These are phyloP conservation scores for Rhegmatorhina hoffmannsi DNA, from an alignment of 2,113 vertebrate genomes.

Conservation along the genomic window DNA sequence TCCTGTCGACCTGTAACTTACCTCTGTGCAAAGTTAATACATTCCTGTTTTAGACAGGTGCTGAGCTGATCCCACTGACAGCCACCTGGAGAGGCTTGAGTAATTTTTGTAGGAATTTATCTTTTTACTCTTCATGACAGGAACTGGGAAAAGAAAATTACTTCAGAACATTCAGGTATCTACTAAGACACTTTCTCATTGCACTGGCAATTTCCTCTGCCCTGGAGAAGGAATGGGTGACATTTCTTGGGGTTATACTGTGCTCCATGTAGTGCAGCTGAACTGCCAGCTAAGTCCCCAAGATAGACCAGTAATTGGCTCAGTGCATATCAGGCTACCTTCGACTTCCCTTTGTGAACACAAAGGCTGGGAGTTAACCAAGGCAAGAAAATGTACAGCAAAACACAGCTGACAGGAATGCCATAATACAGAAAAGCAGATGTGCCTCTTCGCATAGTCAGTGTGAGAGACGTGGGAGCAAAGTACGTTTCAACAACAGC, in stretches of 20 bases:
- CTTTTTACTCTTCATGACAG: background rate
- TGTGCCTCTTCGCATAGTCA: background rate
- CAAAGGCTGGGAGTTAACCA: background rate
- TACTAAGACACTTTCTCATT: background rate
- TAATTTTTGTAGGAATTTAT: background rate
- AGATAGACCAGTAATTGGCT: background rate
- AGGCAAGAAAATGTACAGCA: conserved; percentile 3
- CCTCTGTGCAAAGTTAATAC: background rate
- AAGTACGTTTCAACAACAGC: background rate
- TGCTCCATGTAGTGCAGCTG: background rate
- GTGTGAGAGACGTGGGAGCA: background rate
- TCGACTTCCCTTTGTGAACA: background rate
- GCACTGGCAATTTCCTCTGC: background rate
- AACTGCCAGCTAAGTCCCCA: background rate
- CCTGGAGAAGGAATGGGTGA: background rate
- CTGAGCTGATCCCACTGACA: background rate
- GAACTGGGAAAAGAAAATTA: background rate
- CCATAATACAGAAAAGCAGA: conserved; percentile 37
- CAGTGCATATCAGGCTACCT: background rate
- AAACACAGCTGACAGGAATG: conserved; percentile 13
- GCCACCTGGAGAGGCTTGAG: background rate
- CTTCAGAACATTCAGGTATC: background rate
- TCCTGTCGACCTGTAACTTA: background rate
- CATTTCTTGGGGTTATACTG: background rate
- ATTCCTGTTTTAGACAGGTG: background rate